Conservation (phyloP, 2,888 invertebrate species). For the Eristalis arbustorum region DNA sequence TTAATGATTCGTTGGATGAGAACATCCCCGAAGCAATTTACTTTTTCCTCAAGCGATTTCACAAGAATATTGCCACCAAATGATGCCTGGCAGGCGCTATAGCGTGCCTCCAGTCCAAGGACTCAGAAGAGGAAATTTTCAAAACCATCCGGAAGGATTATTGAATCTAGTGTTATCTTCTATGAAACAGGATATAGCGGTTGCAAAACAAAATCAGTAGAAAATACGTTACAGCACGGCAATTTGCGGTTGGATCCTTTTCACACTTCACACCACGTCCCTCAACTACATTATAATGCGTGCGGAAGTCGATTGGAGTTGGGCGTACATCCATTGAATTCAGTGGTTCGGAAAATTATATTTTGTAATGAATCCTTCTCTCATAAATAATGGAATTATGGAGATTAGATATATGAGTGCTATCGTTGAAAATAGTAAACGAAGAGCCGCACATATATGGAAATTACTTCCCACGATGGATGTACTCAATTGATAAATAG, state of each 20-base stretch:
- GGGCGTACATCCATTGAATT: conserved; percentile 73
- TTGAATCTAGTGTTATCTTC: conserved; percentile 61
- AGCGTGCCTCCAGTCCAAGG: neutral
- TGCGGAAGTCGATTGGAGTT: conserved; percentile 64
- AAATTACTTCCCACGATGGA: neutral
- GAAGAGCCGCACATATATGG: neutral
- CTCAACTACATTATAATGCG: conserved; percentile 49
- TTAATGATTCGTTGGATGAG: conserved; percentile 4
- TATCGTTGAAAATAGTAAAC: conserved; percentile 48
- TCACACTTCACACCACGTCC: conserved; percentile 13
- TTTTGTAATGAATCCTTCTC: conserved; percentile 74
- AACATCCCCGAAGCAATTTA: conserved; percentile 1
- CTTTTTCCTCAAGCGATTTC: neutral
- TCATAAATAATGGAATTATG: conserved; percentile 80
- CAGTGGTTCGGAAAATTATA: conserved; percentile 79
- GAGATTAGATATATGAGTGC: conserved; percentile 72
- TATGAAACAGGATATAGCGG: conserved; percentile 44
- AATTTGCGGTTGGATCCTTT: conserved; percentile 50
- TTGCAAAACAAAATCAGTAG: conserved; percentile 56
- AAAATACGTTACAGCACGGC: conserved; percentile 37
- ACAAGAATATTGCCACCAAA: conserved; percentile 9
- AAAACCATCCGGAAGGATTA: conserved; percentile 38
- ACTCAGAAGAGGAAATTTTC: neutral
- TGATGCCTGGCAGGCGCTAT: neutral
- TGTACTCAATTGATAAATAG: neutral